Conservation (phyloP, 1,140 invertebrate genomes). For the Gryon sp. region DNA sequence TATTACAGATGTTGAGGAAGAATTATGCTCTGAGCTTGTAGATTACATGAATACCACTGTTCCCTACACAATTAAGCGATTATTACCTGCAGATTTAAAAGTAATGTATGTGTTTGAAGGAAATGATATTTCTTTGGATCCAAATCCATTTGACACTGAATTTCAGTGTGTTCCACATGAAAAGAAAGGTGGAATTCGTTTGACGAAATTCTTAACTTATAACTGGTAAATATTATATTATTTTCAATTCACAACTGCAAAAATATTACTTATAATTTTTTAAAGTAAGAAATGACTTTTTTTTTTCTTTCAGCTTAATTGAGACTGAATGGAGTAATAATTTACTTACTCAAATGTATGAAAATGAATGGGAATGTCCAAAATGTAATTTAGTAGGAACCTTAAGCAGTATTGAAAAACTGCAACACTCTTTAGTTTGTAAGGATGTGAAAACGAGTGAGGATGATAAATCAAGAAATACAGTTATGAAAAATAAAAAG, state of each 20-base stretch:
- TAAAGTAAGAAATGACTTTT: too few species aligned
- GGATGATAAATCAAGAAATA: conserved; percentile 61
- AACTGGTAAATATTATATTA: conserved; percentile 85
- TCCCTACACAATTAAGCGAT: conserved; percentile 89
- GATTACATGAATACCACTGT: conserved; percentile 89
- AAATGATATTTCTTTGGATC: conserved; percentile 72
- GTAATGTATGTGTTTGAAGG: conserved; percentile 82
- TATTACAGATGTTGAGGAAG: conserved; percentile 77
- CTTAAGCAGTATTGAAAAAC: conserved; percentile 81
- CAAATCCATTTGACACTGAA: conserved; percentile 86
- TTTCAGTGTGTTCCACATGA: conserved; percentile 82
- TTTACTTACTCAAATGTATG: conserved; percentile 79
- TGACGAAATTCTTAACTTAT: conserved; percentile 91
- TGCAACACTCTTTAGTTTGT: conserved; percentile 79
- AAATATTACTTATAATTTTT: too few species aligned
- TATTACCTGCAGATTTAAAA: conserved; percentile 93
- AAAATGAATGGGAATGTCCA: conserved; percentile 81
- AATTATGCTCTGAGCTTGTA: conserved; percentile 85
- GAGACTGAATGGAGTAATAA: conserved; percentile 83
- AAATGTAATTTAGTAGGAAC: conserved; percentile 79
- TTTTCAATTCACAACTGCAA: background rate
- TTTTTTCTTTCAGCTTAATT: conserved; percentile 77
- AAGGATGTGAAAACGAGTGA: conserved; percentile 67
- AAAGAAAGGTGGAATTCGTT: conserved; percentile 90
- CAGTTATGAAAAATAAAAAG: conserved; percentile 75